A percentile compares a stretch with the other conserved stretches of the same genome.
phyloP scores from a whole-genome alignment of 2,888 invertebrate species.

The Neuroscelio doddi region DNA sequence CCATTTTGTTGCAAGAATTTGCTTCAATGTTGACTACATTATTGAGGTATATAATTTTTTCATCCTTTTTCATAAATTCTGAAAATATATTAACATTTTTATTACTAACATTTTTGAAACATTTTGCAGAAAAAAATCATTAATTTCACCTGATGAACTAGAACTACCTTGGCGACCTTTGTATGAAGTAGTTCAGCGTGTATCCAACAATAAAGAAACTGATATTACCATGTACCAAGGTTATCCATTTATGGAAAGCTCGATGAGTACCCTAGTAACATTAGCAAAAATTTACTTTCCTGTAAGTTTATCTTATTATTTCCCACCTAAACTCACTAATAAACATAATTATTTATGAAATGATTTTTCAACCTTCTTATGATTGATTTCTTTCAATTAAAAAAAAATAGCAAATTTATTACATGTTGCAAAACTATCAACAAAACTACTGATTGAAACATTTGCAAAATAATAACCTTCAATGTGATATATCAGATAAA shows the following conservation, averaged over 20 bases:
- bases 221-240: conserved; percentile 76
- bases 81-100: conserved; percentile 12
- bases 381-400: too few species aligned
- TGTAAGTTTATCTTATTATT: conserved; percentile 73
- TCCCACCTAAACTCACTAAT: too few species aligned
- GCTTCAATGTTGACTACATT: conserved; percentile 60
- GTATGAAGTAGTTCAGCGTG: conserved; percentile 75
- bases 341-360: too few species aligned
- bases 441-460: too few species aligned
- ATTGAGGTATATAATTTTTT: conserved; percentile 39
- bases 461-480: too few species aligned
- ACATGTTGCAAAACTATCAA: too few species aligned
- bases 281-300: conserved; percentile 64
- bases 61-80: conserved; percentile 6
- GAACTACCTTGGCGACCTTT: conserved; percentile 90
- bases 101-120: too few species aligned
- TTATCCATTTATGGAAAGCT: conserved; percentile 50
- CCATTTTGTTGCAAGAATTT: conserved; percentile 82
- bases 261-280: conserved; percentile 56
- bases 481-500: too few species aligned
- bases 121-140: conserved; percentile 85
- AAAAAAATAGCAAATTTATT: too few species aligned
- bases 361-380: too few species aligned
- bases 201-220: conserved; percentile 75
- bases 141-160: conserved; percentile 85